Evolutionary conservation across 2,888 invertebrate genomes (phyloP), one percentile per base, ranked within the genome.

Genomic region (Pandemis corylana): DNA sequence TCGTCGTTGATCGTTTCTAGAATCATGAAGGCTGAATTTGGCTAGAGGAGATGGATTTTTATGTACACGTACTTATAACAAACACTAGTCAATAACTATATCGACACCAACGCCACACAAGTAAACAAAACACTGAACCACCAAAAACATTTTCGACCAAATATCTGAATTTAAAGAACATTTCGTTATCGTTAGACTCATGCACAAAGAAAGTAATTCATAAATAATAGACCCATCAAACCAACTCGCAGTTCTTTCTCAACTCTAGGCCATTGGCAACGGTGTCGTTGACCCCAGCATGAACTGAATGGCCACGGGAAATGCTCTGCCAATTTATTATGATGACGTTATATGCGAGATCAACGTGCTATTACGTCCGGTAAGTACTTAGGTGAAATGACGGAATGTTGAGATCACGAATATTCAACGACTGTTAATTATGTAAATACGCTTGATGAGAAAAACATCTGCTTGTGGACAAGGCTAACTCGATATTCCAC

Each of bases 301-400:
- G 71, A 63, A 71, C 75, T 75, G 70, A 75, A 71, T 75, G 67
- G 75, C 67, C 75, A 75, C 70, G 75, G 75, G 71, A 75, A 75
- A 75, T 75, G 66, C 70, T 67, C 71, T 59, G 75, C 71, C 75
- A 75, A 75, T 75, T 75, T 71, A 71, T 67, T 75, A 42, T 67
- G 70, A 75, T 71, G 75, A 75, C 75, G 75, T 62, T 51, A 65
- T 56, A 44, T 61, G 61, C 59, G 68, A 68, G 68, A 68, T 68
- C 68, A 68, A 44, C 28, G 68, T 28, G 68, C 68, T 59, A 68
- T 59, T 67, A 41, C 68, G 68, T 68, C 68, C 68, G 68, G 68
- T 36, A 36, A 36, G 28, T 68, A 67, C 67, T 67, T 53, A 53
- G 67, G 41, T 53, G 44, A 65, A 65, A 65, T 65, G 65, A 65